Conservation (phyloP, 1,140 invertebrate genomes). For the Drosophila sucinea region DNA sequence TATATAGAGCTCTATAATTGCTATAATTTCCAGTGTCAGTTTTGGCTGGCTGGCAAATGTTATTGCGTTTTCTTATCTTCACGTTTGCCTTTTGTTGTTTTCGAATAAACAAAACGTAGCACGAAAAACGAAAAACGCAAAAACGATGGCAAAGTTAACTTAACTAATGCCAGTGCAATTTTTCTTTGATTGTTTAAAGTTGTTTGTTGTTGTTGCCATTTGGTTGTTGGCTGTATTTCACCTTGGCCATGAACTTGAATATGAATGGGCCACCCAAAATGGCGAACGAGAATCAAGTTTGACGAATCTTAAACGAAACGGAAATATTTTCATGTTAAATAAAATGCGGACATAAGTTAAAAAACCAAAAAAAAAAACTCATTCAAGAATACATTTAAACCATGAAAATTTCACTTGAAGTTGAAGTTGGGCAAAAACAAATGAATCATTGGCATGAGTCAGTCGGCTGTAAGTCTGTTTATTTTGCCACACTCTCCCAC, state of each 20-base stretch:
- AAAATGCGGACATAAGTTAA: background rate
- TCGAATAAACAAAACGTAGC: slow-evolving; percentile 14
- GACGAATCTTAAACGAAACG: slow-evolving; percentile 30
- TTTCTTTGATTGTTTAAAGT: slow-evolving; percentile 8
- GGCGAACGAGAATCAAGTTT: slow-evolving; percentile 15
- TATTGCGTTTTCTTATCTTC: slow-evolving; percentile 34
- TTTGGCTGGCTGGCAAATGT: slow-evolving; percentile 45
- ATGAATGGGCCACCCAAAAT: slow-evolving; percentile 1
- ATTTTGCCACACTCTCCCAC: too few relatives aligned
- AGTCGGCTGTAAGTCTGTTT: background rate
- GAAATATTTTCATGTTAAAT: slow-evolving; percentile 1
- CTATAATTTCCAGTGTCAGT: slow-evolving; percentile 69
- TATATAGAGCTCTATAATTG: slow-evolving; percentile 55
- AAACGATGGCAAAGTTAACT: background rate
- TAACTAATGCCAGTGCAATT: slow-evolving; percentile 9
- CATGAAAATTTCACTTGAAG: background rate
- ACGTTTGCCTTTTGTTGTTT: slow-evolving; percentile 25
- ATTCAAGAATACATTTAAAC: slow-evolving; percentile 4
- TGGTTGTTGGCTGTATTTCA: slow-evolving; percentile 37
- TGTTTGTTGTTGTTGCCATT: background rate
- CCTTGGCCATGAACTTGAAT: slow-evolving; percentile 69
- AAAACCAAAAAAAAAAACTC: background rate
- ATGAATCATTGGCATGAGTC: slow-evolving; percentile 1
- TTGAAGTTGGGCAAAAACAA: slow-evolving; percentile 8
- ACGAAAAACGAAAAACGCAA: background rate